Base-by-base conservation (phyloP, 1,140 invertebrate species). In the Zaprionus lachaisei region DNA sequence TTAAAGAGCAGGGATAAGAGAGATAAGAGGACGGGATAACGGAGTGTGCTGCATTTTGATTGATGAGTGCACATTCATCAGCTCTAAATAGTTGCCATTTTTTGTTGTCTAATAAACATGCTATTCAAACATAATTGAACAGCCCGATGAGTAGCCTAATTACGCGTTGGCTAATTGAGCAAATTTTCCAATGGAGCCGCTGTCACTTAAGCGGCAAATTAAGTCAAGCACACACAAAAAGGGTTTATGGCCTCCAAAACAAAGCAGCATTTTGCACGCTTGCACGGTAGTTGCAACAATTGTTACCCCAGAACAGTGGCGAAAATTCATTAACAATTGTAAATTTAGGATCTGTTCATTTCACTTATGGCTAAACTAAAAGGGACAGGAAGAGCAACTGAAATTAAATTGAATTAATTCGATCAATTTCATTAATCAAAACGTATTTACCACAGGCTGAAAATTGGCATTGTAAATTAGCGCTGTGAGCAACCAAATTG, bases 11-110 rank as follows among this genome's bases (percentile, higher is more conserved):
- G n/a, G n/a, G n/a, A n/a, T n/a, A n/a, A n/a, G n/a, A n/a, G n/a
- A n/a, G n/a, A 22, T 34, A n/a, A 17, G 24, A 15, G 14, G 24
- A 5, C 1, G 17, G 4, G 11, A 14, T 28, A 12, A 3, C 9
- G 31, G 31, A 34, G 31, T 34, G 31, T 31, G 37, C 22, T 60
- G 54, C 65, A 70, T 38, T 26, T 72, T 79, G 83, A 86, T 86
- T 86, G 83, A 86, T 83, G 77, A 78, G 61, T 28, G 31, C 73
- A 56, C 78, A 78, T 66, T 78, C 66, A 78, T 81, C 79, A 51
- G 82, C 37, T 51, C 69, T 70, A 67, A 86, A 86, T 83, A 74
- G 66, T 80, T 87, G 78, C 64, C 78, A 76, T 71, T 83, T 76
- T 76, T 66, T 55, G 65, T 68, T 58, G 55, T 34, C 55, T 58